phyloP scores from a whole-genome alignment of 2,797 vertebrate genomes.

The Diplodus puntazzo region DNA sequence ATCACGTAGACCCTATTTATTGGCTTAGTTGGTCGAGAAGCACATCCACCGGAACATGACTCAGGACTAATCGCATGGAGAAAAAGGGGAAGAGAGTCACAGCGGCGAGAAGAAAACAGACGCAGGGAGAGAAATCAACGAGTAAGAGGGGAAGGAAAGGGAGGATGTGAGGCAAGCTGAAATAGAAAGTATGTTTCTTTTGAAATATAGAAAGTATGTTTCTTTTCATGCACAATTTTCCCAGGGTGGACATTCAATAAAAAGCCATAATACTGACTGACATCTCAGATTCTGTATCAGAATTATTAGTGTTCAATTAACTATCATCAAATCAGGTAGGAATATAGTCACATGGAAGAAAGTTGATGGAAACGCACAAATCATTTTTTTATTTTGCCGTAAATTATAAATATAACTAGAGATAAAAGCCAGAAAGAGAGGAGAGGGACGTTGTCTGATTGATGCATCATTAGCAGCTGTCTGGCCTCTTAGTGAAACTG shows the following conservation, averaged over 20 bases:
- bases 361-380: not conserved
- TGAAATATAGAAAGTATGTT: slow-evolving; percentile 1
- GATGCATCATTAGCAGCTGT: slow-evolving; percentile 19
- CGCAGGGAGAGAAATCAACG: not conserved
- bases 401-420: not conserved
- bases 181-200: not conserved
- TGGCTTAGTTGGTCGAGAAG: slow-evolving; percentile 59
- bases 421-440: not conserved
- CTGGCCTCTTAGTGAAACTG: slow-evolving; percentile 13
- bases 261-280: not conserved
- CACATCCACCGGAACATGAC: slow-evolving; percentile 46
- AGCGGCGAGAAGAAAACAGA: not conserved
- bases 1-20: slow-evolving; percentile 60
- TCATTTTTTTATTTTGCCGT: not conserved
- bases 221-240: slow-evolving; percentile 12
- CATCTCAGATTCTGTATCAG: not conserved
- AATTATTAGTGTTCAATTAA: not conserved
- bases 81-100: not conserved
- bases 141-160: slow-evolving; percentile 1
- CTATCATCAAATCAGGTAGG: not conserved
- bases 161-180: not conserved
- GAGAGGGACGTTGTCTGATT: not conserved
- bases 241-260: not conserved
- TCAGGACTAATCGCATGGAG: slow-evolving; percentile 35
- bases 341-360: not conserved